phyloP scores from a whole-genome alignment of 2,888 invertebrate genomes.

The Epistrophe eligans region DNA sequence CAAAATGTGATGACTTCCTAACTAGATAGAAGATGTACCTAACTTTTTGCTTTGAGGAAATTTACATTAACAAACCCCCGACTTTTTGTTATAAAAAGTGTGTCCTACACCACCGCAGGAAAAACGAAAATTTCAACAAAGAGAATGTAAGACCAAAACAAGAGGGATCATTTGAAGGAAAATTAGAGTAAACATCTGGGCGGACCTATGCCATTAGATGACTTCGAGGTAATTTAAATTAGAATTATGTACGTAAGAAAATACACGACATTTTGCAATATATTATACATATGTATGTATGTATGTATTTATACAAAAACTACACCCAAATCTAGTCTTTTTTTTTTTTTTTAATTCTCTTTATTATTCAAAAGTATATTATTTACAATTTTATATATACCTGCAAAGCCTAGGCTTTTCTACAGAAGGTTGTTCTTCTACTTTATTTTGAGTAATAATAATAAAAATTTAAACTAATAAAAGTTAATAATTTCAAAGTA shows the following conservation, averaged over 20 bases:
- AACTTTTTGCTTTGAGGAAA: conserved; percentile 63
- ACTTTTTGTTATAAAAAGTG: conserved; percentile 56
- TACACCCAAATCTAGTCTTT: too few species aligned
- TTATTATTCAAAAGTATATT: too few species aligned
- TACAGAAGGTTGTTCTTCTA: too few species aligned
- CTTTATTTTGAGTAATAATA: too few species aligned
- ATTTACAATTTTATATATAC: too few species aligned
- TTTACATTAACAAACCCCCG: conserved; percentile 64
- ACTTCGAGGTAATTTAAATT: not conserved
- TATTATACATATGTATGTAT: too few species aligned
- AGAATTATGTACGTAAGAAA: not conserved
- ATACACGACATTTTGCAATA: too few species aligned
- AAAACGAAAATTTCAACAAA: conserved; percentile 23
- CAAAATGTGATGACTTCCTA: conserved; percentile 5
- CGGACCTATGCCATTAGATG: not conserved
- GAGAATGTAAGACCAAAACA: conserved; percentile 32
- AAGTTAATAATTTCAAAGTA: too few species aligned
- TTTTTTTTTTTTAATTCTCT: too few species aligned
- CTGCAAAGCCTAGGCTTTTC: too few species aligned
- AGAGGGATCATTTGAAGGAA: not conserved
- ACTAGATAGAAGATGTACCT: conserved; percentile 45
- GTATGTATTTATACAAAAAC: too few species aligned
- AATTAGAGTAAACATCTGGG: conserved; percentile 2
- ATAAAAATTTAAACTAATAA: too few species aligned
- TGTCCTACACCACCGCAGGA: conserved; percentile 18